Evolutionary conservation across 1,140 invertebrate species (phyloP), one percentile per base, ranked within the genome.

Genomic region (Conus ventricosus): DNA sequence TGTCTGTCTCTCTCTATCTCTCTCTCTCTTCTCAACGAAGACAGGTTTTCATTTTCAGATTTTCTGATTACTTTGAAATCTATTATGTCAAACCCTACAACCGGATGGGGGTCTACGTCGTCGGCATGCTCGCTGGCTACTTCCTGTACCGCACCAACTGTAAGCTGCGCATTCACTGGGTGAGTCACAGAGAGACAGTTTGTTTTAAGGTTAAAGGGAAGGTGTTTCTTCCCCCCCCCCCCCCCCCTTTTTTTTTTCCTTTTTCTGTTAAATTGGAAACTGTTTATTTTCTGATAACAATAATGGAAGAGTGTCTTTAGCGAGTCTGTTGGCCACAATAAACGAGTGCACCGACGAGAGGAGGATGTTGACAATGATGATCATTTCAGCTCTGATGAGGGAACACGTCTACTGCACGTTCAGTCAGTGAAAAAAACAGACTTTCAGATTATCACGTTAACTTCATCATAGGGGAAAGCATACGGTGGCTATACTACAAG

Each of bases 41-140:
- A 17, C 0, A 20, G 0, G 15, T 63, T 90, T 78, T 90, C 85
- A 55, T 90, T 96, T 84, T 75, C 87, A 80, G 87, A 27, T 76
- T 81, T 20, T 57, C 25, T 39, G 87, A 87, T 39, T 91, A 88
- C 60, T 87, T 91, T 54, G 84, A 88, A 7, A 53, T 88, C 39
- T 90, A 88, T 75, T 92, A 92, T 57, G 81, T 90, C 53, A 91
- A 90, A 67, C 96, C 96, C 17, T 96, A 96, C 90, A 94, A 93
- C 91, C 91, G 96, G 87, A 95, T 96, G 71, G 95, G 95, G 23
- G 95, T 96, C 8, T 96, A 96, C 89, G 90, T 96, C 23, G 89
- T 96, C 75, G 96, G 96, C 4, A 94, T 96, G 76, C 71, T 94
- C 23, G 88, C 94, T 51, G 96, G 95, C 25, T 96, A 96, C 88